phyloP scores from a whole-genome alignment of 2,888 invertebrate genomes.

The Diachrysia chrysitis region DNA sequence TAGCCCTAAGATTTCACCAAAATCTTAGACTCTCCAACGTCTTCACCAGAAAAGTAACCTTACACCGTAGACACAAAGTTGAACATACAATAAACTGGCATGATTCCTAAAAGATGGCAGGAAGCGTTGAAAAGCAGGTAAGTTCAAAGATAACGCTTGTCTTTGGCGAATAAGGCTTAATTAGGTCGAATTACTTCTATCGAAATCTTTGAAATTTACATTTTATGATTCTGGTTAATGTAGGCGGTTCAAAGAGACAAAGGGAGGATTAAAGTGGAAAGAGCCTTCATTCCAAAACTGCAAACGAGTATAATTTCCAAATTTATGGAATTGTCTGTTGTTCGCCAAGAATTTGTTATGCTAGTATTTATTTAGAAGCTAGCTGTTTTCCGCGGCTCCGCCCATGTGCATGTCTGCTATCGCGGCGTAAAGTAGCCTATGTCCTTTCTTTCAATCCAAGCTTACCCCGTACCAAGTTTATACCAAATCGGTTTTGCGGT shows the following conservation, averaged over 20 bases:
- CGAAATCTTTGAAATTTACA: conserved; percentile 58
- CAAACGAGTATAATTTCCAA: conserved; percentile 14
- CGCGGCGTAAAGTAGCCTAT: too few relatives aligned
- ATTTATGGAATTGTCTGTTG: background rate
- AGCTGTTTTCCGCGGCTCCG: too few relatives aligned
- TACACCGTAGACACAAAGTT: conserved; percentile 35
- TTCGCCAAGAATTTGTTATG: too few relatives aligned
- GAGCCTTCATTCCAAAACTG: background rate
- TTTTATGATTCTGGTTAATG: conserved; percentile 53
- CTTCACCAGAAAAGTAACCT: conserved; percentile 44
- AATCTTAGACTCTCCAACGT: conserved; percentile 64
- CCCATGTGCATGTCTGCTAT: too few relatives aligned
- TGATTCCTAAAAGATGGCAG: conserved; percentile 63
- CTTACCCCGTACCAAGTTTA: too few relatives aligned
- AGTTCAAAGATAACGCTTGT: conserved; percentile 86
- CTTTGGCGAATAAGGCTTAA: conserved; percentile 78
- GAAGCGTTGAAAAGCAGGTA: conserved; percentile 76
- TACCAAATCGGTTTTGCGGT: too few relatives aligned
- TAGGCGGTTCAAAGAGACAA: conserved; percentile 43
- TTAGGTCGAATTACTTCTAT: conserved; percentile 79
- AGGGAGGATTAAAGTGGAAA: conserved; percentile 18
- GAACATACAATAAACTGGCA: conserved; percentile 24
- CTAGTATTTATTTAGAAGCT: too few relatives aligned
- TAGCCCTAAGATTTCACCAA: conserved; percentile 60
- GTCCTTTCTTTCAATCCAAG: too few relatives aligned